Evolutionary conservation across 2,113 vertebrate genomes (phyloP), one percentile per base, ranked within the genome.

Genomic region (Raja brachyura): DNA sequence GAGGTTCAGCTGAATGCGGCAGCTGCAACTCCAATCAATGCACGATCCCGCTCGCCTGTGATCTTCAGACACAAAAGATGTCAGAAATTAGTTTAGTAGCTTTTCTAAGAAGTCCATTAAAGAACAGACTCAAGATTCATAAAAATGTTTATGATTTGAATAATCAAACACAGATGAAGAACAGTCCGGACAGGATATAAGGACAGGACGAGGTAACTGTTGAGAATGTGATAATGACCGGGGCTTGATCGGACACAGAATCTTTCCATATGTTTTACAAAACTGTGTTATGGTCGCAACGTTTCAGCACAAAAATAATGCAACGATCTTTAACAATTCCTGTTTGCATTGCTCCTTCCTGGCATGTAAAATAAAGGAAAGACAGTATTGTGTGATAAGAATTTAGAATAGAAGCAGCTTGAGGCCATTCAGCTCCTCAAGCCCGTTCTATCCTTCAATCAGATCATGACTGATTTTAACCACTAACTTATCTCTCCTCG

Each of bases 141-240:
- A 70, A 90, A 6, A 48, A n/a, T 90, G 31, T 70, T 90, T 90
- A 90, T 90, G 63, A n/a, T 90, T 90, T 90, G 20, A 61, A 90
- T 90, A 90, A 90, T 90, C 86, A 90, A 90, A 90, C 61, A 90
- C 86, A 90, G 86, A 6, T 90, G 86, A 68, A 90, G 66, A 20
- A n/a, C n/a, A 70, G 66, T 25, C 33, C 39, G 63, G 5, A 39
- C 61, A 70, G 86, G 20, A 70, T 63, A 90, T 68, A 70, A 90
- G 66, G 61, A 33, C 22, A 20, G 66, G 39, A 39, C 66, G 31
- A 39, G 33, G 63, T 68, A 66, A 90, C 66, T 68, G 28, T 31
- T 90, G 31, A 33, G n/a, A 70, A 39, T 9, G 63, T 16, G 66
- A 90, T 68, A 90, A 90, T 68, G 33, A 20, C 33, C 3, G 61